Percentiles rank a stretch among this genome's conserved stretches.
phyloP scores from a whole-genome alignment of 2,113 vertebrate genomes.

The Chaetodon trifascialis region DNA sequence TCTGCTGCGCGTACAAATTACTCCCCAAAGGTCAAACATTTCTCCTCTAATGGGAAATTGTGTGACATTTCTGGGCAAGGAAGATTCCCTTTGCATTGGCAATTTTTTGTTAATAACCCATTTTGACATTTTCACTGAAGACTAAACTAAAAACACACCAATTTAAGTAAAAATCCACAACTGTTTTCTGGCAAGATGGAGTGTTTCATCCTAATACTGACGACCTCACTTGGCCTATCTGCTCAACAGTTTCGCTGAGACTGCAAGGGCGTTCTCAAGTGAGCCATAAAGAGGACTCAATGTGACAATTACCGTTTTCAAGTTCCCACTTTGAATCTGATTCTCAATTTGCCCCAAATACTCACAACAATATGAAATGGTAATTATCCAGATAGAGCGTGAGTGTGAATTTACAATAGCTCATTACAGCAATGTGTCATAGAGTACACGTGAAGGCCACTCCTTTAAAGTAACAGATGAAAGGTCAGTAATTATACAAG shows the following conservation, averaged over 20 bases:
- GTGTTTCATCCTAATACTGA: conserved; percentile 41
- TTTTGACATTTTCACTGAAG: conserved; percentile 51
- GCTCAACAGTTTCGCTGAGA: conserved; percentile 46
- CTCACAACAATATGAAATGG: conserved; percentile 47
- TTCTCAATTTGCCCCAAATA: conserved; percentile 52
- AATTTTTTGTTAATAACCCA: conserved; percentile 30
- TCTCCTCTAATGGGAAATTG: conserved; percentile 45
- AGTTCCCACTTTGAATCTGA: conserved; percentile 53
- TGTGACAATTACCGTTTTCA: conserved; percentile 65
- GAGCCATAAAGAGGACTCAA: conserved; percentile 47
- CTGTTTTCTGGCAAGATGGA: conserved; percentile 46
- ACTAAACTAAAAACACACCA: background rate
- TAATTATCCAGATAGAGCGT: conserved; percentile 56
- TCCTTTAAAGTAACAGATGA: conserved; percentile 51
- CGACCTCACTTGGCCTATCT: conserved; percentile 41
- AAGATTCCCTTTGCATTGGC: background rate
- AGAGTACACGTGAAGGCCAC: conserved; percentile 8
- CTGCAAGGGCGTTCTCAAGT: conserved; percentile 43
- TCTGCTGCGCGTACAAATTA: conserved; percentile 37
- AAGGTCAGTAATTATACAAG: conserved; percentile 55
- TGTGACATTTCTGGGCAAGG: conserved; percentile 51
- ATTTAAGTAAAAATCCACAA: conserved; percentile 37
- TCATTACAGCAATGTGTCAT: conserved; percentile 52
- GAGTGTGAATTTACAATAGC: conserved; percentile 49
- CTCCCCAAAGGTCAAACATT: conserved; percentile 61